Evolutionary conservation across 2,888 invertebrate genomes (phyloP).

Genomic region (Apoda limacodes): DNA sequence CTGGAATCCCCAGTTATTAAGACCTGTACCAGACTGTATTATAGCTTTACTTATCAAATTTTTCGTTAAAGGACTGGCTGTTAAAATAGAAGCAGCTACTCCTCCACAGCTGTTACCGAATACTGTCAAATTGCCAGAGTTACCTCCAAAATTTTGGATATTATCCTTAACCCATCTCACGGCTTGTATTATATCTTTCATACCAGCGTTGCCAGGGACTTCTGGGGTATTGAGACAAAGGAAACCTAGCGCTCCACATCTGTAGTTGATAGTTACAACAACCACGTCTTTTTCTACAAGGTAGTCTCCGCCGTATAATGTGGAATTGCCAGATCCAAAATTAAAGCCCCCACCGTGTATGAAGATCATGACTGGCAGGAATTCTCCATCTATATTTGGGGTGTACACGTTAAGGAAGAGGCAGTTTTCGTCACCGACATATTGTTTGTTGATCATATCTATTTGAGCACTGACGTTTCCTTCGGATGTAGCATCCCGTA

Average conservation of each 20-base stretch:
- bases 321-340: conserved; percentile 62
- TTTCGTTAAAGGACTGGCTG: conserved; percentile 48
- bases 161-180: conserved; percentile 53
- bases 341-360: conserved; percentile 68
- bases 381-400: conserved; percentile 62
- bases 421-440: conserved; percentile 74
- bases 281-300: conserved; percentile 69
- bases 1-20: conserved; percentile 34
- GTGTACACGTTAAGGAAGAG: conserved; percentile 77
- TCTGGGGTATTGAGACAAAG: conserved; percentile 52
- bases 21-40: conserved; percentile 45
- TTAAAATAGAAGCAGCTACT: conserved; percentile 32
- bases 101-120: conserved; percentile 56
- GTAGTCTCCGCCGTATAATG: conserved; percentile 59
- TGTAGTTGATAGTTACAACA: conserved; percentile 68
- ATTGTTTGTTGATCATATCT: conserved; percentile 46
- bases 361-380: conserved; percentile 69
- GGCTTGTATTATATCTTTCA: conserved; percentile 52
- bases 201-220: conserved; percentile 55
- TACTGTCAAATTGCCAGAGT: conserved; percentile 48
- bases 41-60: conserved; percentile 45
- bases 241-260: conserved; percentile 58
- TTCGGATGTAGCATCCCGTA: conserved; percentile 72
- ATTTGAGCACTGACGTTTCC: conserved; percentile 72
- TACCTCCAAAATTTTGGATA: conserved; percentile 53